These are phyloP conservation scores for Echeneis naucrates DNA, from an alignment of 2,797 vertebrate genomes.

Conservation along the genomic window DNA sequence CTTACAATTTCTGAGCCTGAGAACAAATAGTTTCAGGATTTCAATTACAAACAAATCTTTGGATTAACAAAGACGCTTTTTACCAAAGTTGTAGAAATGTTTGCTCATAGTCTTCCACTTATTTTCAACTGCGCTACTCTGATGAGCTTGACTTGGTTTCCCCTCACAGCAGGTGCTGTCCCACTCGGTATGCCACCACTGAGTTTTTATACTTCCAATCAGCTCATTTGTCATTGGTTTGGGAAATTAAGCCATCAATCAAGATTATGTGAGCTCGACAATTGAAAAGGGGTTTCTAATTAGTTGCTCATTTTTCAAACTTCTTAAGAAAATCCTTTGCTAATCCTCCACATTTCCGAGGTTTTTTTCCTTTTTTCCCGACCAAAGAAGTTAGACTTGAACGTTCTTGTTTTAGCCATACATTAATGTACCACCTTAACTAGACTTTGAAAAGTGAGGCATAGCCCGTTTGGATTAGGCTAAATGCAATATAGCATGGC, in stretches of 20 bases:
- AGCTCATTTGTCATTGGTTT: constrained; percentile 66
- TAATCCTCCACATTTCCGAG: constrained; percentile 75
- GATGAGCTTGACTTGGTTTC: constrained; percentile 45
- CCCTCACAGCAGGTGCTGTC: constrained; percentile 38
- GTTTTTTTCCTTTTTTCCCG: constrained; percentile 12
- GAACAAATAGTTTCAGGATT: not conserved
- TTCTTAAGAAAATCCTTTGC: constrained; percentile 74
- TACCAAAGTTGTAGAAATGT: not conserved
- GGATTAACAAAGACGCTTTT: not conserved
- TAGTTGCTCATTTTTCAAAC: constrained; percentile 75
- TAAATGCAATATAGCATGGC: constrained; percentile 30
- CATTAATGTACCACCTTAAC: constrained; percentile 23
- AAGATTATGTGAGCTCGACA: constrained; percentile 80
- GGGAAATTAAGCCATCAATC: constrained; percentile 77
- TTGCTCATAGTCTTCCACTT: not conserved
- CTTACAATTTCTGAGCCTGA: not conserved
- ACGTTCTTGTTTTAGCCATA: constrained; percentile 48
- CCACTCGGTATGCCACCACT: constrained; percentile 32
- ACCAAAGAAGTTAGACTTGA: constrained; percentile 48
- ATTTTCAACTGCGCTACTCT: constrained; percentile 19
- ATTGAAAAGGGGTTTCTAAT: constrained; percentile 84
- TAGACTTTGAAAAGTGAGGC: constrained; percentile 21
- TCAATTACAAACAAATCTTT: not conserved
- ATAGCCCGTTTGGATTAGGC: constrained; percentile 23
- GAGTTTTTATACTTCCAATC: constrained; percentile 60